These are phyloP conservation scores for Caracal caracal DNA, from an alignment of 2,113 vertebrate genomes.

Conservation along the genomic window DNA sequence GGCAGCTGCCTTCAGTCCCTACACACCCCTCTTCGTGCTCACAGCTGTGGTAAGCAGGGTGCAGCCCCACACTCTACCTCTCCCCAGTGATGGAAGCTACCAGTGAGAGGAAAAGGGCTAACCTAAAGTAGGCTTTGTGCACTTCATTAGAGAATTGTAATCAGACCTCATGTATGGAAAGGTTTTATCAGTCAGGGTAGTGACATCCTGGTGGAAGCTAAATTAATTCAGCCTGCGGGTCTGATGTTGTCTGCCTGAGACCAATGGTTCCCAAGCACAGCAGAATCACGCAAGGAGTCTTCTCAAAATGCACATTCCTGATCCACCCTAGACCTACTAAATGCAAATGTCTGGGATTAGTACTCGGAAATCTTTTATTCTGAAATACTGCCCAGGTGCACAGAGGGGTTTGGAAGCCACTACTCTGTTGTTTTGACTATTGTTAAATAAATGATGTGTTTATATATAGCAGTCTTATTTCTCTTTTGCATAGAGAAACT, in stretches of 20 bases:
- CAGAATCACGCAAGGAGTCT: neutral
- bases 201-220: neutral
- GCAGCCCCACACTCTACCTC: neutral
- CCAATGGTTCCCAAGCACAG: neutral
- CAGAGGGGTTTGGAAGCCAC: neutral
- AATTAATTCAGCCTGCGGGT: neutral
- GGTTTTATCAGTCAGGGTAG: neutral
- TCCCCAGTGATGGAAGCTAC: neutral
- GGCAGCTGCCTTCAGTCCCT: constrained; percentile 93
- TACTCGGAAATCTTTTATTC: neutral
- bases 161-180: neutral
- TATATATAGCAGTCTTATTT: neutral
- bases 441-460: neutral
- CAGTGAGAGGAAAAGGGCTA: neutral
- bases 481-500: neutral
- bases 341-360: neutral
- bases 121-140: neutral
- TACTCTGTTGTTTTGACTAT: neutral
- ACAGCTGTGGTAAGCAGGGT: constrained; percentile 89
- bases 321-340: neutral
- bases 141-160: neutral
- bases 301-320: neutral
- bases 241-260: neutral
- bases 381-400: neutral
- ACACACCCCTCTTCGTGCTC: constrained; percentile 93